Percentiles rank a stretch among this genome's conserved stretches.
phyloP scores from a whole-genome alignment of 2,797 vertebrate genomes.

The Rhyacichthys aspro region DNA sequence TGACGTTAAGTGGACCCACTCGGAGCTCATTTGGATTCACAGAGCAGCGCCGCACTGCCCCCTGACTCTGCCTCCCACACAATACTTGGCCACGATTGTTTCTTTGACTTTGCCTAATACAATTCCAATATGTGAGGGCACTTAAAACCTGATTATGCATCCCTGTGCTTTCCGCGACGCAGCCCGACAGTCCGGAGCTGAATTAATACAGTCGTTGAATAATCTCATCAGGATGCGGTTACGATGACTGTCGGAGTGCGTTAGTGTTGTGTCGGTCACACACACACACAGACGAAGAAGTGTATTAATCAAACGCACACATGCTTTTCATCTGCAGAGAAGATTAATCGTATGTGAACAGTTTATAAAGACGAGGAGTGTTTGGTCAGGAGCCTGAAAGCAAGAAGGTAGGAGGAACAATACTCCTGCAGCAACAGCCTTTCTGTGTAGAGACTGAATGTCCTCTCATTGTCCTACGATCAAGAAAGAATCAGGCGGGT shows the following conservation, averaged over 20 bases:
- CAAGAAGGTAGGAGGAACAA: too few relatives aligned
- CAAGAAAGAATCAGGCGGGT: too few relatives aligned
- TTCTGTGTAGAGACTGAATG: too few relatives aligned
- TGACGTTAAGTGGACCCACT: conserved; percentile 18
- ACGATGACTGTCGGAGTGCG: conserved; percentile 56
- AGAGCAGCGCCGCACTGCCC: not conserved
- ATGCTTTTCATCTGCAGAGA: not conserved
- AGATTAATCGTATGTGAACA: too few relatives aligned
- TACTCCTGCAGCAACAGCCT: too few relatives aligned
- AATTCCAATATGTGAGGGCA: conserved; percentile 56
- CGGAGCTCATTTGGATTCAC: conserved; percentile 38
- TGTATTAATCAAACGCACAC: conserved; percentile 42
- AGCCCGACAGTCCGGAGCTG: conserved; percentile 50
- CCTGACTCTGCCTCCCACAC: conserved; percentile 14
- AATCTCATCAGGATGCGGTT: conserved; percentile 60
- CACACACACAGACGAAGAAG: conserved; percentile 15
- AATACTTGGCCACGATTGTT: conserved; percentile 27
- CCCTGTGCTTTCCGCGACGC: conserved; percentile 50
- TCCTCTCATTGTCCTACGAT: too few relatives aligned
- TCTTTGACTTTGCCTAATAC: conserved; percentile 51
- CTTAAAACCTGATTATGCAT: conserved; percentile 57
- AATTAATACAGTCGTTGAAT: conserved; percentile 67
- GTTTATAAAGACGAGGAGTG: too few relatives aligned
- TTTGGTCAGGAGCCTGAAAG: too few relatives aligned
- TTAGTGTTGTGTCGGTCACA: conserved; percentile 38